Base-by-base conservation (phyloP, 2,888 invertebrate species). In the Mongoloraphidia duomilia region DNA sequence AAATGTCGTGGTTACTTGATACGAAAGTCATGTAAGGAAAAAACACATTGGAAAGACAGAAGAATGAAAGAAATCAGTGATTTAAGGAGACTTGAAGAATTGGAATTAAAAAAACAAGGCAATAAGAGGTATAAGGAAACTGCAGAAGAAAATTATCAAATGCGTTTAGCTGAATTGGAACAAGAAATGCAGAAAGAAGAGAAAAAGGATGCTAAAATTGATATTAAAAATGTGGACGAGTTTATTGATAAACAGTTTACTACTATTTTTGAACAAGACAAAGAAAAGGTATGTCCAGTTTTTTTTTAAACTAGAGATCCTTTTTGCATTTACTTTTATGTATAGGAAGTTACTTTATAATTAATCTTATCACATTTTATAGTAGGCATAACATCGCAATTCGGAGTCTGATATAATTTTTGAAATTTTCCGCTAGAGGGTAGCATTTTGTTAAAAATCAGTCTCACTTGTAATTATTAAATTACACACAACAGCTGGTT, bases 1-100 rank as follows among this genome's bases (percentile, higher is more conserved):
- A 63, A 72, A 41, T 83, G 83, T 59, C 81, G 84, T 55, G 93
- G 92, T 1, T 82, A 79, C 62, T 67, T 91, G 53, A 72, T 82
- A 0, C 74, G 79, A 47, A 73, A 78, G 63, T 58, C 53, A 65
- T 58, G 52, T 37, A 69, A 69, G 55, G 71, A 75, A 53, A 77
- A 76, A 63, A 67, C 69, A 37, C 70, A 50, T 59, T 59, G 58
- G 61, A 54, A 61, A 57, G 41, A 56, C 57, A 50, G 57, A 55
- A 60, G 57, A 41, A 52, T 61, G 46, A 71, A 54, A 67, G 77
- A 76, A 60, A 70, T 76, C 5, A 70, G 68, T 53, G 64, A 63
- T 51, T 66, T 71, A 42, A 70, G 80, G 55, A 71, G 71, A 17
- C 68, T 75, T 40, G 79, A 83, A 57, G 80, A 84, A 59, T 68